phyloP scores from a whole-genome alignment of 1,140 invertebrate species.

The Panagrolaimus sp. region DNA sequence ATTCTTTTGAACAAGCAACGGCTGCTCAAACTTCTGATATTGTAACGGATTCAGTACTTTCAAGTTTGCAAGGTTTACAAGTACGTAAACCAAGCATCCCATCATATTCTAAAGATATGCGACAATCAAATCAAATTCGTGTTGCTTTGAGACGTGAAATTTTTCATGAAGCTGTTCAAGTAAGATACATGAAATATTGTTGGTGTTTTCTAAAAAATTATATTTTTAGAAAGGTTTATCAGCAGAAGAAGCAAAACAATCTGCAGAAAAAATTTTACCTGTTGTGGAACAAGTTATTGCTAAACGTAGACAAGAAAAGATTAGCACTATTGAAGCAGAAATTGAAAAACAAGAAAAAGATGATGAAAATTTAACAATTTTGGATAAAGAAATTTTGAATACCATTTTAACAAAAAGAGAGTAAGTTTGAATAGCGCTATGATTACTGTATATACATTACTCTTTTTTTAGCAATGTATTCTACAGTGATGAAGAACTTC shows the following conservation, averaged over 20 bases:
- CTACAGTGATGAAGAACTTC: not conserved
- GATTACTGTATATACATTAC: not conserved
- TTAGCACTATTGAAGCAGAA: constrained; percentile 19
- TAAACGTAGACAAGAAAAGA: constrained; percentile 22
- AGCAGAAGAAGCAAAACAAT: constrained; percentile 27
- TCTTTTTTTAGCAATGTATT: constrained; percentile 1
- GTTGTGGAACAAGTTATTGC: constrained; percentile 25
- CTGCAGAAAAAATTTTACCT: constrained; percentile 36
- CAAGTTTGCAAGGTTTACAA: constrained; percentile 20
- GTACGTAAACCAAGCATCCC: constrained; percentile 12
- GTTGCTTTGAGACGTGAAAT: constrained; percentile 27
- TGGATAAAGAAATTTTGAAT: constrained; percentile 30
- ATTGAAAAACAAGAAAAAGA: constrained; percentile 16
- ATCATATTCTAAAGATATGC: constrained; percentile 22
- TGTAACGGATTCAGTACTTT: constrained; percentile 21
- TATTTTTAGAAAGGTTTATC: constrained; percentile 26
- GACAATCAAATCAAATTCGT: constrained; percentile 13
- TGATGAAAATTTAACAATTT: constrained; percentile 16
- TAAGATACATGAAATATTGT: not conserved
- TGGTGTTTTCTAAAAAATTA: not conserved
- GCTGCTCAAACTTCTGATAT: constrained; percentile 30
- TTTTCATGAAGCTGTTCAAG: constrained; percentile 34
- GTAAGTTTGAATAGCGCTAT: not conserved
- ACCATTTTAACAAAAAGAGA: constrained; percentile 12
- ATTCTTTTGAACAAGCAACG: constrained; percentile 27